Conservation (phyloP, 2,888 invertebrate genomes). For the Asteroscopus sphinx region DNA sequence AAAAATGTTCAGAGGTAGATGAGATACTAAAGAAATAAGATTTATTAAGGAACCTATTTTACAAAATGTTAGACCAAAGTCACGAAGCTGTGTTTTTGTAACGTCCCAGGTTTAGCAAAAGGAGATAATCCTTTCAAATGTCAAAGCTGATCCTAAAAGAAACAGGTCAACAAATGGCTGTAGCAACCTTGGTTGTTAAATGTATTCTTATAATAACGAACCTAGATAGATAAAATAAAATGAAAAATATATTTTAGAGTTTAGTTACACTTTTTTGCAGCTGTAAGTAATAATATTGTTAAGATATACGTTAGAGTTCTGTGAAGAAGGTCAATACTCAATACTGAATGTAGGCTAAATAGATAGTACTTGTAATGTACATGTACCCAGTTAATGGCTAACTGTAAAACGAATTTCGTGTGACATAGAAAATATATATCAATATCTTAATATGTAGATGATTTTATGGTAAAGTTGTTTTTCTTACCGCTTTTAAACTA, state of each 20-base stretch:
- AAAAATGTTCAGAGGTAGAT: not conserved
- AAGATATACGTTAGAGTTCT: not conserved
- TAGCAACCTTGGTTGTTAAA: constrained; percentile 3
- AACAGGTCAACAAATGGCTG: constrained; percentile 28
- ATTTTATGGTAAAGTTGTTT: constrained; percentile 8
- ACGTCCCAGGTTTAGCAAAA: constrained; percentile 15
- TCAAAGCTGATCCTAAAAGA: constrained; percentile 35
- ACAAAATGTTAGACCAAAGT: constrained; percentile 4
- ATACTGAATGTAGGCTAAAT: constrained; percentile 8
- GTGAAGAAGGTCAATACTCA: not conserved
- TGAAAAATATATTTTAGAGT: not conserved
- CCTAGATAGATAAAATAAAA: not conserved
- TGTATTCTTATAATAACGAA: constrained; percentile 13
- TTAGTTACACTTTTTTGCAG: not conserved
- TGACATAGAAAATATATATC: constrained; percentile 1
- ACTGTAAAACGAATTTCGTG: constrained; percentile 1
- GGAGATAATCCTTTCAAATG: constrained; percentile 41
- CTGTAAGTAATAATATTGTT: not conserved
- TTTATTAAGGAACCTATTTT: constrained; percentile 5
- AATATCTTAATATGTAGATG: constrained; percentile 7
- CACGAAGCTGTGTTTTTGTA: constrained; percentile 19
- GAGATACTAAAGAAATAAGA: constrained; percentile 14
- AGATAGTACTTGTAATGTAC: constrained; percentile 3
- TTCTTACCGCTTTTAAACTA: not conserved
- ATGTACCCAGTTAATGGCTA: not conserved